These are phyloP conservation scores for Villa cingulata DNA, from an alignment of 2,888 invertebrate genomes.

Conservation along the genomic window DNA sequence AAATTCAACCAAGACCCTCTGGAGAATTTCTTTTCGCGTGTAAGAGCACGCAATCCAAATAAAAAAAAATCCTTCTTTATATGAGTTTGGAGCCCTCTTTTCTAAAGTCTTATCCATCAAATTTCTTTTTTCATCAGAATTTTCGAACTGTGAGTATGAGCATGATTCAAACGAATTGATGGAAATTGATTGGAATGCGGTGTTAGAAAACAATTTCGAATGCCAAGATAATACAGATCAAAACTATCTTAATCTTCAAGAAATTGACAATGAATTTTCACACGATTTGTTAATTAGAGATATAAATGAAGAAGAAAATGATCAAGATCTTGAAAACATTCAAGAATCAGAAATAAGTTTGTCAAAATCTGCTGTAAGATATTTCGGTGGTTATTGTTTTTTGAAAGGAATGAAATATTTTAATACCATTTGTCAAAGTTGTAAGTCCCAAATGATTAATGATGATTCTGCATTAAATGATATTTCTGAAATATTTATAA, in stretches of 20 bases:
- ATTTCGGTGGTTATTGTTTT: constrained; percentile 6
- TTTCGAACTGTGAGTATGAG: constrained; percentile 8
- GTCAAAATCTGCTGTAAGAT: background rate
- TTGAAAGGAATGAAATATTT: constrained; percentile 4
- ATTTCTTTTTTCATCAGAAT: constrained; percentile 6
- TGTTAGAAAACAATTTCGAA: constrained; percentile 1
- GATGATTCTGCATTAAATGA: background rate
- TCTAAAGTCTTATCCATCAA: constrained; percentile 3
- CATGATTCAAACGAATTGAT: constrained; percentile 2
- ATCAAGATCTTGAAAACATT: background rate
- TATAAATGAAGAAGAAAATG: background rate
- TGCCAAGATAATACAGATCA: background rate
- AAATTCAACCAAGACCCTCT: constrained; percentile 1
- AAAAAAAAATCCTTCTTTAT: background rate
- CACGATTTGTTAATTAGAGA: background rate
- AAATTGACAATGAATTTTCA: background rate
- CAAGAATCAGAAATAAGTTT: background rate
- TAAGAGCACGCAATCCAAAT: background rate
- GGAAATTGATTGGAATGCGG: too few relatives aligned
- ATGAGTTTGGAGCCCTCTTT: constrained; percentile 1
- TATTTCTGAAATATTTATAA: constrained; percentile 1
- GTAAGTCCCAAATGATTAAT: background rate
- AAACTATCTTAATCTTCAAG: background rate
- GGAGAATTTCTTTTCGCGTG: background rate
- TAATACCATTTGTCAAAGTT: background rate